Evolutionary conservation across 53 echinoderm and acorn worm species (phyloP).

Genomic region (Patiria pectinifera): DNA sequence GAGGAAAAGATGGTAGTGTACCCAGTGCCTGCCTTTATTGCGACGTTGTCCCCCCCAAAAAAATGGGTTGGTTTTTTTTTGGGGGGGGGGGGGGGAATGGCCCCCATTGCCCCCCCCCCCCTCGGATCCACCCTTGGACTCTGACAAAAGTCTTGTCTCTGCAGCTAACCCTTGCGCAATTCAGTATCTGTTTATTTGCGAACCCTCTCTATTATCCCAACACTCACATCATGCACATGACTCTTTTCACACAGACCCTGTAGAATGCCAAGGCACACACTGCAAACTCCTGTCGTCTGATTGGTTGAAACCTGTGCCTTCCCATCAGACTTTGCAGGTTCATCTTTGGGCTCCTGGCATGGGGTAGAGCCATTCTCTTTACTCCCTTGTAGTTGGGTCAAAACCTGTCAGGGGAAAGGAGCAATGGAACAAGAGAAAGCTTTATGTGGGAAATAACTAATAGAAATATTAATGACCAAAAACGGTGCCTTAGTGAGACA

Average conservation of each 20-base stretch:
- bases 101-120: no score
- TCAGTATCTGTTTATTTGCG: no score
- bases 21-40: no score
- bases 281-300: constrained; percentile 62
- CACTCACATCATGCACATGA: constrained; percentile 74
- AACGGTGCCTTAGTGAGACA: no score
- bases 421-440: not conserved
- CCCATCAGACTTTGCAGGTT: constrained; percentile 2
- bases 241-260: constrained; percentile 72
- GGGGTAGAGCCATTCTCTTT: not conserved
- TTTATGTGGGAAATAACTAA: not conserved
- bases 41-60: no score
- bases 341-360: not conserved
- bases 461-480: no score
- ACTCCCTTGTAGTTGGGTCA: constrained; percentile 19
- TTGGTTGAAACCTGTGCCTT: constrained; percentile 7
- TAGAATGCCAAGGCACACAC: constrained; percentile 87
- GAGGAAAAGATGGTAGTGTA: no score
- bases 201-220: not conserved
- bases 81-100: no score
- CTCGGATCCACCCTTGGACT: no score
- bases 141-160: no score
- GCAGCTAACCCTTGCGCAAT: no score
- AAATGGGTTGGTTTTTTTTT: no score
- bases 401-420: not conserved